Base-by-base conservation (phyloP, 2,888 invertebrate species). In the Cyclophora punctaria region DNA sequence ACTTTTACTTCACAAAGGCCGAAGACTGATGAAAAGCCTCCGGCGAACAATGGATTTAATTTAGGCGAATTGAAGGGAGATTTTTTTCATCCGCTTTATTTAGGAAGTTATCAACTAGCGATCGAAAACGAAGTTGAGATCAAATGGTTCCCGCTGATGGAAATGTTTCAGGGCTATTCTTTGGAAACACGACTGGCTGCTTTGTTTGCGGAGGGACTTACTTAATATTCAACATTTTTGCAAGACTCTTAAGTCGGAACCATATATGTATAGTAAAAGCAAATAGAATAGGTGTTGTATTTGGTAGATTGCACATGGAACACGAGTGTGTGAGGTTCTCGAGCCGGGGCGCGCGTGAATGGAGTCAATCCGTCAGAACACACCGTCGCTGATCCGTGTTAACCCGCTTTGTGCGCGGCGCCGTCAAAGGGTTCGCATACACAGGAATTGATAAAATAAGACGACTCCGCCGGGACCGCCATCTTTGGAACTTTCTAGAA, bases 381-480 rank as follows among this genome's bases (percentile, higher is more conserved):
- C 33, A 44, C 44, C 34, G 3, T 34, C 33, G 5, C 44, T 5
- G 4, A 20, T 37, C 4, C 34, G 51, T 47, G 52, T 56, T 49
- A 49, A 44, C 35, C 6, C 53, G 58, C 60, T 65, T 59, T 57
- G 51, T 57, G 52, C 46, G 48, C 45, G 48, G 47, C 44, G 47
- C 48, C 55, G 59, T 60, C 57, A 58, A 58, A 64, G 60, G 59
- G 53, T 57, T 60, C 46, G 53, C 47, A 49, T 58, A 58, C 52
- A 58, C 50, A 46, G 48, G 46, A 53, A 58, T 51, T 55, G 53
- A 54, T 54, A 47, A 49, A 57, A 56, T 57, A 56, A 50, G 49
- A 51, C n/a, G 37, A 37, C 37, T 5, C 37, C 4, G 37, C 37
- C 37, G 37, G 37, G 37, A 37, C 4, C 37, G 20, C 20, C 20